A percentile compares a stretch with the other conserved stretches of the same genome.
Evolutionary conservation across 2,113 vertebrate species (phyloP).

Genomic region (Sarotherodon lohbergeri): DNA sequence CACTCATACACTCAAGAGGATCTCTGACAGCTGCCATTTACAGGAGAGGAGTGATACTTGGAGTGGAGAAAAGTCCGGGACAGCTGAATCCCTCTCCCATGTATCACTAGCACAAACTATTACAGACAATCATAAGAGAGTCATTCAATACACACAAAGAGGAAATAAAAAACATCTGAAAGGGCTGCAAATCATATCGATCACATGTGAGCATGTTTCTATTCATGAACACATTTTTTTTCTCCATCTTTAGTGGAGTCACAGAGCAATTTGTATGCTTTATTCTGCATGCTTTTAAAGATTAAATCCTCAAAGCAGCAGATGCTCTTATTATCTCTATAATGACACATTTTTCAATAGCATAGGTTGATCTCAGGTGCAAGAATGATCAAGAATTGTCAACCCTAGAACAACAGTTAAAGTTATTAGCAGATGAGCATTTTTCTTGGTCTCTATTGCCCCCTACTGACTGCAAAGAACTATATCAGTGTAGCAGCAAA

Average conservation of each 20-base stretch:
- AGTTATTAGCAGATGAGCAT: background rate
- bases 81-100: slow-evolving; percentile 10
- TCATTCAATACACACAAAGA: slow-evolving; percentile 17
- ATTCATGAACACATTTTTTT: background rate
- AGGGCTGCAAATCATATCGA: background rate
- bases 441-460: slow-evolving; percentile 60
- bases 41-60: slow-evolving; percentile 18
- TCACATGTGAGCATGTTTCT: background rate
- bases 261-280: background rate
- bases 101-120: slow-evolving; percentile 24
- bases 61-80: background rate
- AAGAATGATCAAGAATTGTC: background rate
- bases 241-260: background rate
- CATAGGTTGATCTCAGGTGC: background rate
- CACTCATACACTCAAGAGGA: background rate
- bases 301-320: background rate
- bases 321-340: background rate
- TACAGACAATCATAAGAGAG: slow-evolving; percentile 30
- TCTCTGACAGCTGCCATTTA: slow-evolving; percentile 32
- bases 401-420: background rate
- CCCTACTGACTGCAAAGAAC: slow-evolving; percentile 26
- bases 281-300: background rate
- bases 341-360: background rate
- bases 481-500: background rate
- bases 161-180: background rate